Evolutionary conservation across 2,888 invertebrate genomes (phyloP).

Genomic region (Ernsta delagoae): DNA sequence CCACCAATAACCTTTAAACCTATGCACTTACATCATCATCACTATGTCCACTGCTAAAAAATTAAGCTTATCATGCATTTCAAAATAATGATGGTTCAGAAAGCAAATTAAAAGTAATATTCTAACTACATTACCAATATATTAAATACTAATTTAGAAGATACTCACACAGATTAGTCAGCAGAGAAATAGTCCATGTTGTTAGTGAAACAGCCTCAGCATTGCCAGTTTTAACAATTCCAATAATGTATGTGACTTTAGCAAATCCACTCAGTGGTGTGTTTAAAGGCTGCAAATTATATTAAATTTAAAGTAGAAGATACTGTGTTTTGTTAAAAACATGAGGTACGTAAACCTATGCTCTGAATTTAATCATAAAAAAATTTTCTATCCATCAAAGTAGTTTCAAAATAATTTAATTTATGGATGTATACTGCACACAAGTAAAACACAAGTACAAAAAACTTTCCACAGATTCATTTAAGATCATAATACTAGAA

Average conservation of each 20-base stretch:
- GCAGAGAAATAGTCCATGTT: slow-evolving; percentile 93
- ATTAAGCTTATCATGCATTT: background rate
- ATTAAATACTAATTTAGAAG: background rate
- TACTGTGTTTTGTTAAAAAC: background rate
- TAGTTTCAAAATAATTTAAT: too few relatives aligned
- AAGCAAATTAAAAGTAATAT: background rate
- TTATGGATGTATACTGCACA: too few relatives aligned
- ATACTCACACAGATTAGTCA: slow-evolving; percentile 91
- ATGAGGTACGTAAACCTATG: too few relatives aligned
- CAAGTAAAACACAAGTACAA: too few relatives aligned
- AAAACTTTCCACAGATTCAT: too few relatives aligned
- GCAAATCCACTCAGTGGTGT: slow-evolving; percentile 93
- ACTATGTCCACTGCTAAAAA: background rate
- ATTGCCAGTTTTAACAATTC: slow-evolving; percentile 88
- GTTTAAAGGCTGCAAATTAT: slow-evolving; percentile 86
- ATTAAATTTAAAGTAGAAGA: background rate
- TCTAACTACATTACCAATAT: background rate
- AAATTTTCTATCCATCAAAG: too few relatives aligned
- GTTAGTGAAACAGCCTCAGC: slow-evolving; percentile 91
- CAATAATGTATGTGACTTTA: slow-evolving; percentile 91
- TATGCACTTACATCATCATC: background rate
- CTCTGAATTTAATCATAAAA: too few relatives aligned
- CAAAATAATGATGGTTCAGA: background rate
- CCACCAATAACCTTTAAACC: too few relatives aligned
- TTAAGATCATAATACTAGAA: too few relatives aligned